phyloP scores from a whole-genome alignment of 1,140 invertebrate genomes.

The Eumeta japonica region DNA sequence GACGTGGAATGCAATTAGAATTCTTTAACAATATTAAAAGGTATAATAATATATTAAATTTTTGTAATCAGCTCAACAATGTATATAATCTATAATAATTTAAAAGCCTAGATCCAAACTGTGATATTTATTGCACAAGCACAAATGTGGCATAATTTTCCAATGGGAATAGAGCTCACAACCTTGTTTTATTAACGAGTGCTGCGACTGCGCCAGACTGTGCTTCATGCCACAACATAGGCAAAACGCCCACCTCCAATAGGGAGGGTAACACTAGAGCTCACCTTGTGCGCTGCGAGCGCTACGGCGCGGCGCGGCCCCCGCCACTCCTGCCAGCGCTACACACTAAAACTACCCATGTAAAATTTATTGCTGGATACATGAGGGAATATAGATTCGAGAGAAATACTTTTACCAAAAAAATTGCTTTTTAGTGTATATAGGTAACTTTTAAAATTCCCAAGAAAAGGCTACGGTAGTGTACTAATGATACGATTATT shows the following conservation, averaged over 20 bases:
- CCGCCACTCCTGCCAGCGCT: background rate
- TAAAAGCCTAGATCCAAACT: conserved; percentile 61
- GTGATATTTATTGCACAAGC: conserved; percentile 62
- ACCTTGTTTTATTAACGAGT: conserved; percentile 33
- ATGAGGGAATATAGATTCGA: conserved; percentile 56
- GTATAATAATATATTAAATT: conserved; percentile 63
- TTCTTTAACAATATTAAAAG: conserved; percentile 61
- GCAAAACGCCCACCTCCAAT: conserved; percentile 58
- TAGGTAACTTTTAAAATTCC: conserved; percentile 57
- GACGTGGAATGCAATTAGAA: conserved; percentile 61
- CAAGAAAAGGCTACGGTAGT: conserved; percentile 56
- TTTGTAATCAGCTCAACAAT: conserved; percentile 61
- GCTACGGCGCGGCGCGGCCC: conserved; percentile 21
- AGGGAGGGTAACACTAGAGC: conserved; percentile 55
- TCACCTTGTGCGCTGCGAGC: conserved; percentile 57
- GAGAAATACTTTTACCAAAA: conserved; percentile 56
- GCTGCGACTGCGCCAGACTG: conserved; percentile 20
- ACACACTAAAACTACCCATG: conserved; percentile 52
- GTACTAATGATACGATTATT: conserved; percentile 58
- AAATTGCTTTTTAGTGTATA: conserved; percentile 53
- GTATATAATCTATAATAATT: conserved; percentile 61
- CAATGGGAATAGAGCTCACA: conserved; percentile 58
- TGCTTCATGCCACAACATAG: conserved; percentile 54
- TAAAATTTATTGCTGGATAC: conserved; percentile 56
- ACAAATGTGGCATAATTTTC: conserved; percentile 58